These are phyloP conservation scores for Zaprionus taronus DNA, from an alignment of 1,140 invertebrate genomes.

Conservation along the genomic window DNA sequence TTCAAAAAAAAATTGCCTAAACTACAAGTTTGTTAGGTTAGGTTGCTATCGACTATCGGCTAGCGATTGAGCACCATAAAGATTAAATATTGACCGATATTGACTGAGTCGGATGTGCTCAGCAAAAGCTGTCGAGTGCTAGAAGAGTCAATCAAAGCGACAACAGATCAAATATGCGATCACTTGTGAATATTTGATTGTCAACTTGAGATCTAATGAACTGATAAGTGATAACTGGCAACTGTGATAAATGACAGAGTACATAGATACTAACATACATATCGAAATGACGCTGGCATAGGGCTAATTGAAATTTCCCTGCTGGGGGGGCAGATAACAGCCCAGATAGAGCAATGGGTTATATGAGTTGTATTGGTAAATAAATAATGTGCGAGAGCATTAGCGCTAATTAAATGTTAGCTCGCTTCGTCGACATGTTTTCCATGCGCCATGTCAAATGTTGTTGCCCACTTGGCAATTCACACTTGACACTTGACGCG, in stretches of 20 bases:
- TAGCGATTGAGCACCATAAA: conserved; percentile 17
- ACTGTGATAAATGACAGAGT: conserved; percentile 8
- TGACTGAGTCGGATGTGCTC: background rate
- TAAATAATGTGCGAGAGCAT: conserved; percentile 41
- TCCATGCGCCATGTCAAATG: conserved; percentile 61
- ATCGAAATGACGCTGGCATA: background rate
- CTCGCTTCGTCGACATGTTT: conserved; percentile 62
- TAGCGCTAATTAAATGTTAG: conserved; percentile 63
- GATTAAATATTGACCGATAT: conserved; percentile 47
- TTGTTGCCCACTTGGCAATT: conserved; percentile 77
- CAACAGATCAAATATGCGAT: conserved; percentile 8
- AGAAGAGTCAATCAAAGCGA: conserved; percentile 1
- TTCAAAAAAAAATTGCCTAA: conserved; percentile 12
- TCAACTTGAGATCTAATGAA: conserved; percentile 5
- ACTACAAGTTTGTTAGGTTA: background rate
- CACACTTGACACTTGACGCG: conserved; percentile 77
- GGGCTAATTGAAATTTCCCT: background rate
- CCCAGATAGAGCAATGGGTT: conserved; percentile 13
- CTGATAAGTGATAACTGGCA: conserved; percentile 33
- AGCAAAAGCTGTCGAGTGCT: background rate
- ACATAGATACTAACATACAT: conserved; percentile 6
- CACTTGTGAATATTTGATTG: conserved; percentile 29
- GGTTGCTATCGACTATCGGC: conserved; percentile 9
- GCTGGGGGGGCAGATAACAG: background rate
- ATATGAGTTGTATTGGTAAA: conserved; percentile 36